A percentile compares a stretch with the other conserved stretches of the same genome.
Evolutionary conservation across 1,140 invertebrate species (phyloP).

Genomic region (Drosophila aff.): DNA sequence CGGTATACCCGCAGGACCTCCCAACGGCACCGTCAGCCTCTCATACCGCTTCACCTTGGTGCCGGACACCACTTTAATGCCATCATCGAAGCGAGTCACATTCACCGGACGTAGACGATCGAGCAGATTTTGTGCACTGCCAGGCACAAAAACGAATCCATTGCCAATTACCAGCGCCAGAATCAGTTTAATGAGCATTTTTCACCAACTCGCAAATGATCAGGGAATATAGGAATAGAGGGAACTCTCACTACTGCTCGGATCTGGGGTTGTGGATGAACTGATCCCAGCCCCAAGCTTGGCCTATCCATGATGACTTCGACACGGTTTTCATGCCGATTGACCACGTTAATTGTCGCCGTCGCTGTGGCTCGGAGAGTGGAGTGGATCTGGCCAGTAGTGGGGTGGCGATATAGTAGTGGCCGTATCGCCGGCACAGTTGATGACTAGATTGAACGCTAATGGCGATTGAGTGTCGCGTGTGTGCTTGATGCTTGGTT

Average conservation of each 20-base stretch:
- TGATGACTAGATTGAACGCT: conserved; percentile 59
- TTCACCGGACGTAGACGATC: conserved; percentile 67
- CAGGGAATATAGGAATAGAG: background rate
- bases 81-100: conserved; percentile 62
- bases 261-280: conserved; percentile 35
- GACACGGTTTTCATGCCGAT: conserved; percentile 82
- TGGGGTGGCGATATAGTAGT: conserved; percentile 32
- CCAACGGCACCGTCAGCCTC: conserved; percentile 68
- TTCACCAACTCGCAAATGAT: background rate
- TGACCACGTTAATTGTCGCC: conserved; percentile 73
- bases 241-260: conserved; percentile 26
- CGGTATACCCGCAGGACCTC: conserved; percentile 51
- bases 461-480: conserved; percentile 77
- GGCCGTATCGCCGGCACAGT: conserved; percentile 43
- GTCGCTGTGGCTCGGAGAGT: conserved; percentile 7
- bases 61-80: conserved; percentile 76
- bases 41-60: conserved; percentile 83
- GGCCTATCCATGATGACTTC: conserved; percentile 73
- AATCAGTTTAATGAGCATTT: conserved; percentile 53
- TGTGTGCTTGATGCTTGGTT: conserved; percentile 70
- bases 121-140: conserved; percentile 72
- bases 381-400: conserved; percentile 35
- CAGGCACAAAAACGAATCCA: conserved; percentile 56
- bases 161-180: conserved; percentile 43
- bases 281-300: conserved; percentile 43